These are phyloP conservation scores for Temnothorax rugatulus DNA, from an alignment of 2,888 invertebrate species.

Conservation along the genomic window DNA sequence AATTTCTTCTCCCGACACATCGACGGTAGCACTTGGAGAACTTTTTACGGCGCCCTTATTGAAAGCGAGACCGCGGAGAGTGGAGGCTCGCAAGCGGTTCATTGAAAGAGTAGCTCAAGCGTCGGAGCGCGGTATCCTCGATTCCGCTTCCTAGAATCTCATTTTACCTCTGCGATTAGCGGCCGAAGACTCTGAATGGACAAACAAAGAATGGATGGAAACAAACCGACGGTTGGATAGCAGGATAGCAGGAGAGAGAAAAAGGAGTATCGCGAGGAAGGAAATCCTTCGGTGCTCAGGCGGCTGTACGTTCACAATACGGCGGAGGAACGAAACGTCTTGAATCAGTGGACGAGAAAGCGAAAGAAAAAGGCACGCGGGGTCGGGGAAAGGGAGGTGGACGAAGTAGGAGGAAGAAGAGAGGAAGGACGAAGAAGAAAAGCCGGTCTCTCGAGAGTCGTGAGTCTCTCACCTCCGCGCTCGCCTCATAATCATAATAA, in stretches of 20 bases:
- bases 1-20: slow-evolving; percentile 63
- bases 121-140: slow-evolving; percentile 63
- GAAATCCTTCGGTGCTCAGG: slow-evolving; percentile 33
- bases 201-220: slow-evolving; percentile 57
- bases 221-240: slow-evolving; percentile 45
- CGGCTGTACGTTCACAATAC: slow-evolving; percentile 33
- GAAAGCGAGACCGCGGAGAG: slow-evolving; percentile 76
- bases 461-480: slow-evolving; percentile 71
- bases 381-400: neutral
- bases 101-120: slow-evolving; percentile 72
- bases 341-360: slow-evolving; percentile 49
- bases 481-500: slow-evolving; percentile 79
- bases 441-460: slow-evolving; percentile 67
- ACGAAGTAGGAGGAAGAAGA: slow-evolving; percentile 25
- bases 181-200: slow-evolving; percentile 54
- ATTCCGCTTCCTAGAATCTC: slow-evolving; percentile 60
- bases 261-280: slow-evolving; percentile 46
- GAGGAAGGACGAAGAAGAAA: slow-evolving; percentile 54
- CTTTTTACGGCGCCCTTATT: slow-evolving; percentile 81
- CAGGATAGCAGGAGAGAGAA: slow-evolving; percentile 20
- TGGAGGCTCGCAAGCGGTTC: slow-evolving; percentile 65
- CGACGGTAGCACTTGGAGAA: slow-evolving; percentile 78
- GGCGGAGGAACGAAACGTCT: slow-evolving; percentile 47
- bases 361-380: slow-evolving; percentile 24
- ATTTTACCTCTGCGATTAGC: slow-evolving; percentile 67